These are phyloP conservation scores for Apis dorsata DNA, from an alignment of 1,140 invertebrate species.

Conservation along the genomic window DNA sequence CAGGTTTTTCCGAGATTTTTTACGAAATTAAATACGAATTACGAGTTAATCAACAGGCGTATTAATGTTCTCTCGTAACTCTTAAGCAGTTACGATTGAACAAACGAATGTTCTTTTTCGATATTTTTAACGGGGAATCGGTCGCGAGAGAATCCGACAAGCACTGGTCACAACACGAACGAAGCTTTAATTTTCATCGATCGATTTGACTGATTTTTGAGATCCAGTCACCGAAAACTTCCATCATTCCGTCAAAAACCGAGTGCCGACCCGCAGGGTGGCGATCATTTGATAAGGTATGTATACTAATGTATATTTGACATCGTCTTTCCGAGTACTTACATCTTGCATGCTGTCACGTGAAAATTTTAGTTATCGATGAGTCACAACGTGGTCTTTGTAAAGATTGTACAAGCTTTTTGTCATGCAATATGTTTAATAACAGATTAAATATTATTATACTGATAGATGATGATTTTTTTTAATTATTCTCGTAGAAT, in stretches of 20 bases:
- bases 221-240: slow-evolving; percentile 79
- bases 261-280: slow-evolving; percentile 80
- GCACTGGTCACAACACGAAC: slow-evolving; percentile 68
- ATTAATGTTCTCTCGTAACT: slow-evolving; percentile 47
- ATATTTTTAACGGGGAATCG: slow-evolving; percentile 50
- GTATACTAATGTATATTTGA: neutral
- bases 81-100: slow-evolving; percentile 30
- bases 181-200: slow-evolving; percentile 54
- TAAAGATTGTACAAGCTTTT: neutral
- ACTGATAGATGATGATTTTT: slow-evolving; percentile 8
- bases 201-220: slow-evolving; percentile 79
- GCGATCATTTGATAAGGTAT: slow-evolving; percentile 79
- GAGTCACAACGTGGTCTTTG: neutral
- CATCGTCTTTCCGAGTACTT: neutral
- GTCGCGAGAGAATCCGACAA: slow-evolving; percentile 65
- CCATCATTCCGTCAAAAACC: slow-evolving; percentile 80
- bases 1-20: neutral
- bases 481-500: neutral
- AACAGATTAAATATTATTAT: slow-evolving; percentile 5
- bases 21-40: slow-evolving; percentile 22
- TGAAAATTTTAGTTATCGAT: slow-evolving; percentile 33
- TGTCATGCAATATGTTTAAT: neutral
- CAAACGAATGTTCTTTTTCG: slow-evolving; percentile 73
- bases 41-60: neutral
- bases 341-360: slow-evolving; percentile 5